Percentiles rank a stretch among this genome's conserved stretches.
These are phyloP conservation scores for Osmerus eperlanus DNA, from an alignment of 2,113 vertebrate genomes.

Conservation along the genomic window DNA sequence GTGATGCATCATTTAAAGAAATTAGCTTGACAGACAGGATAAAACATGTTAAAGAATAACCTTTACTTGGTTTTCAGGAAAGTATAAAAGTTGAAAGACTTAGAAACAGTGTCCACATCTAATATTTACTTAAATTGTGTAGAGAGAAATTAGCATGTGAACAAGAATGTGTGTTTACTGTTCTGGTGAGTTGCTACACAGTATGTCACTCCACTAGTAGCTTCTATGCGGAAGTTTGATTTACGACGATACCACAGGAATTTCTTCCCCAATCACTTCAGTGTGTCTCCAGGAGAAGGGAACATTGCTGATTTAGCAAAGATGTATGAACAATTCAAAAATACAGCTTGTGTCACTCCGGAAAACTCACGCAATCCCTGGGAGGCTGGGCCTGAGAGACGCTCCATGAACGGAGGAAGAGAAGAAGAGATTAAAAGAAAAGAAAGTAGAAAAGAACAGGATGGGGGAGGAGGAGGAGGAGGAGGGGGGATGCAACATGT, in stretches of 20 bases:
- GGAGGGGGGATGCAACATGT: background rate
- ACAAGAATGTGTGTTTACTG: constrained; percentile 31
- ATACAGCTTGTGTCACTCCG: constrained; percentile 35
- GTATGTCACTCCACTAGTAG: constrained; percentile 25
- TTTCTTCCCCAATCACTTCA: constrained; percentile 68
- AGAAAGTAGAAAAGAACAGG: background rate
- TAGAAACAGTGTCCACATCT: no score
- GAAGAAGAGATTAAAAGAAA: background rate
- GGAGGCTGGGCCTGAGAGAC: background rate
- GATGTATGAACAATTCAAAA: constrained; percentile 53
- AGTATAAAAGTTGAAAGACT: no score
- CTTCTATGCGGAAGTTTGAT: constrained; percentile 44
- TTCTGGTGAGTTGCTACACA: constrained; percentile 18
- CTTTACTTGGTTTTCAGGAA: no score
- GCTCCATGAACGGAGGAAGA: no score
- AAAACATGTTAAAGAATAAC: no score
- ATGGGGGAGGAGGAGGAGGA: background rate
- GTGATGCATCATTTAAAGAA: no score
- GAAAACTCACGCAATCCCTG: constrained; percentile 40
- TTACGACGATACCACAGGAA: constrained; percentile 64
- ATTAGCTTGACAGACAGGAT: no score
- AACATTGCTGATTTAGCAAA: constrained; percentile 57
- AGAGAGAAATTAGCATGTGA: no score
- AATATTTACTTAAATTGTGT: no score
- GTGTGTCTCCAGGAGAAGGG: constrained; percentile 56